A percentile compares a stretch with the other conserved stretches of the same genome.
phyloP scores from a whole-genome alignment of 2,113 vertebrate genomes.

The Paratilapia polleni region DNA sequence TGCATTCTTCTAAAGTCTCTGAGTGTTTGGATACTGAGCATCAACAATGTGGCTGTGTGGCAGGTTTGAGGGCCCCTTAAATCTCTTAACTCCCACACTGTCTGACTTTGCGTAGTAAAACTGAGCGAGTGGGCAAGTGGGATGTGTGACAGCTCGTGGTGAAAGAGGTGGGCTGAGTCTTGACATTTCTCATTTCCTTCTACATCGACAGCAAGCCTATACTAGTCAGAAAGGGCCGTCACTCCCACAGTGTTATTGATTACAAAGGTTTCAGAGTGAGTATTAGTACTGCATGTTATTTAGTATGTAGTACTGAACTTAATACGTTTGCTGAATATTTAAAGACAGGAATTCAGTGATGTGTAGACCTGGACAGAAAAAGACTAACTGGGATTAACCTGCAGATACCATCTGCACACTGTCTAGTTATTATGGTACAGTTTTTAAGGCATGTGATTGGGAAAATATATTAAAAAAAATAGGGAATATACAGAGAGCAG shows the following conservation, averaged over 20 bases:
- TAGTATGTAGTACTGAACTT: neutral
- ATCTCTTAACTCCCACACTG: slow-evolving; percentile 49
- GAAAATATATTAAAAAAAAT: neutral
- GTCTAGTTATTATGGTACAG: neutral
- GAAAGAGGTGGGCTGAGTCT: slow-evolving; percentile 57
- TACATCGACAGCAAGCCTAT: slow-evolving; percentile 23
- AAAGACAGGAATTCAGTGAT: neutral
- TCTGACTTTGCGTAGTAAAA: slow-evolving; percentile 39
- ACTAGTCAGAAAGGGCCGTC: slow-evolving; percentile 38
- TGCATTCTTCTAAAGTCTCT: neutral
- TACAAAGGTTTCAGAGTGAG: slow-evolving; percentile 35
- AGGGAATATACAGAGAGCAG: too few relatives aligned
- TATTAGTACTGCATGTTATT: slow-evolving; percentile 14
- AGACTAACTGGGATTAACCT: neutral
- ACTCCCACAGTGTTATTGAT: slow-evolving; percentile 32
- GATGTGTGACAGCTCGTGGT: slow-evolving; percentile 57
- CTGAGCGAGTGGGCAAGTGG: slow-evolving; percentile 51
- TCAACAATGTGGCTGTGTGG: slow-evolving; percentile 50
- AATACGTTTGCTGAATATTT: neutral
- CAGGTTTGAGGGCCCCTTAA: slow-evolving; percentile 52
- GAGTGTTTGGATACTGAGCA: slow-evolving; percentile 5
- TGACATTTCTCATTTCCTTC: slow-evolving; percentile 54
- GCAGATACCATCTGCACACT: neutral
- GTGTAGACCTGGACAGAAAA: neutral
- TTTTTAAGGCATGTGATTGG: neutral